These are phyloP conservation scores for Corythucha ciliata DNA, from an alignment of 2,888 invertebrate species.

Conservation along the genomic window DNA sequence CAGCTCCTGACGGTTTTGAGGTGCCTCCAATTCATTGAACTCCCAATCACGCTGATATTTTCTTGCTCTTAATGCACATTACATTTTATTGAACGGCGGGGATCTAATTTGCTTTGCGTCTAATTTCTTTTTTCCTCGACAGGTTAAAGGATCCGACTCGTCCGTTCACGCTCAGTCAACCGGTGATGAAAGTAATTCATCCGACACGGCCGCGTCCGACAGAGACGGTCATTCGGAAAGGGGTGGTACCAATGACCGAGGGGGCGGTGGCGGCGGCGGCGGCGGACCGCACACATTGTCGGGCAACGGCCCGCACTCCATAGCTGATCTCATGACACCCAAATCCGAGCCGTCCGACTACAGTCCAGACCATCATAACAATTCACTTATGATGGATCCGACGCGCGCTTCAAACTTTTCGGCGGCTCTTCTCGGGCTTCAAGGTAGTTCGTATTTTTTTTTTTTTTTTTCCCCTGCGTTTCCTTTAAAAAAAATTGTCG, in stretches of 20 bases:
- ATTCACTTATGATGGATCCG: conserved; percentile 50
- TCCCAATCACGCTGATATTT: too few relatives aligned
- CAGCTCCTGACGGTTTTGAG: too few relatives aligned
- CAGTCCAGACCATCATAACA: conserved; percentile 36
- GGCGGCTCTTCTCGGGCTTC: conserved; percentile 67
- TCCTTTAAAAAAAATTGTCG: too few relatives aligned
- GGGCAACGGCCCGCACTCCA: conserved; percentile 29
- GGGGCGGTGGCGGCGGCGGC: conserved; percentile 2
- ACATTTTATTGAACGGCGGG: too few relatives aligned
- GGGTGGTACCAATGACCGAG: conserved; percentile 2
- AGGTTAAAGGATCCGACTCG: conserved; percentile 48
- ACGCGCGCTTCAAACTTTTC: conserved; percentile 65
- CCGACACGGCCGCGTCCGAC: conserved; percentile 67
- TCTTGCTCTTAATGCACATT: conserved; percentile 13
- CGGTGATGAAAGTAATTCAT: conserved; percentile 75
- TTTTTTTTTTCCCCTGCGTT: too few relatives aligned
- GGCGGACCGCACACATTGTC: conserved; percentile 6
- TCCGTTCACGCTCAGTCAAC: conserved; percentile 57
- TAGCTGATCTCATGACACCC: conserved; percentile 51
- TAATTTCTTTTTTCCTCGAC: conserved; percentile 11
- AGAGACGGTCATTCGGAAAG: conserved; percentile 6
- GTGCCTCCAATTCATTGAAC: too few relatives aligned
- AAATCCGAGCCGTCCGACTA: conserved; percentile 68
- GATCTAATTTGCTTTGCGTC: too few relatives aligned
- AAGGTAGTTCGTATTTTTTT: conserved; percentile 53